Evolutionary conservation across 2,113 vertebrate genomes (phyloP), one percentile per base, ranked within the genome.

Genomic region (Microtus montanus): DNA sequence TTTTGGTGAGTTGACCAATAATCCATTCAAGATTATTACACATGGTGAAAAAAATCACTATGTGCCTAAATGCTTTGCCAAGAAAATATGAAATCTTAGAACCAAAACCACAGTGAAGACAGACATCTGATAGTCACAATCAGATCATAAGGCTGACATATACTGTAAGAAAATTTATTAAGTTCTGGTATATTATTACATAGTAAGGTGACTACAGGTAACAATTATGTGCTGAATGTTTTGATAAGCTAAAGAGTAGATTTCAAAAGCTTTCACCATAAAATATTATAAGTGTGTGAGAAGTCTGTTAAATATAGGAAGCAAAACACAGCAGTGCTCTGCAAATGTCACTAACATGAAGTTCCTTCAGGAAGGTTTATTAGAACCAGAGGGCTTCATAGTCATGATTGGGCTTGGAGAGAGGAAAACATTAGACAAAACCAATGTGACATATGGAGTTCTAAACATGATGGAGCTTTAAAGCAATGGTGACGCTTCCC

Each of bases 81-180:
- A 90, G 70, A 79, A 94, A 84, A 61, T 79, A 78, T 58, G 58
- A 89, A 87, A 84, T 52, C 47, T 7, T 95, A 10, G 33, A 61
- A 70, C 14, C 41, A 49, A 86, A 78, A 85, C 35, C 14, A 24
- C 68, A 93, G 4, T 47, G 26, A 91, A 91, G 52, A 20, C 2
- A 74, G 44, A 47, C 73, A 75, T 85, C 38, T 79, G n/a, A 79
- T 5, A 88, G 2, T 68, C 24, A 28, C 61, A 61, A 38, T 61
- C 7, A 28, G 49, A n/a, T 35, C 41, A 70, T 26, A 47, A 91
- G 11, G 13, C 54, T 63, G 9, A 11, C 10, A 78, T 64, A 38
- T 47, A 30, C 7, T 7, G 11, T 87, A 41, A 92, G 30, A 28
- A 17, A 73, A 49, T 84, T 88, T 78, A 2, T 66, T 90, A 87